These are phyloP conservation scores for Papilio polytes DNA, from an alignment of 1,140 invertebrate genomes.

Conservation along the genomic window DNA sequence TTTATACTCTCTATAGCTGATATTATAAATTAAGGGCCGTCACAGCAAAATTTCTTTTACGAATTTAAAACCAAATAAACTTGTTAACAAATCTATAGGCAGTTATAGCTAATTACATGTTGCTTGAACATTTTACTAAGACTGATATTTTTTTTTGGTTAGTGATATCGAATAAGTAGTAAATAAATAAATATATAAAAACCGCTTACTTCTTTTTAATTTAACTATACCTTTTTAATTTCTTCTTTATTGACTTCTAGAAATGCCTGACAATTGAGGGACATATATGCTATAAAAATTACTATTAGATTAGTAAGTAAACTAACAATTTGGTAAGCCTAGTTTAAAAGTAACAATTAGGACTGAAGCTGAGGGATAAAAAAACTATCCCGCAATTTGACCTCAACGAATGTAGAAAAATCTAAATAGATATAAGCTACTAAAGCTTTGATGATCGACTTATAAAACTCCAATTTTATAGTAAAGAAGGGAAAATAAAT, in stretches of 20 bases:
- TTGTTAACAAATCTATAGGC: neutral
- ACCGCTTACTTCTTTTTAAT: neutral
- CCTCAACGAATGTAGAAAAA: too few species aligned
- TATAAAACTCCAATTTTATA: neutral
- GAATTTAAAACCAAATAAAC: too few species aligned
- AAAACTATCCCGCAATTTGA: too few species aligned
- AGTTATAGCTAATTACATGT: neutral
- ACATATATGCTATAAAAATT: too few species aligned
- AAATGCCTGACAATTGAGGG: too few species aligned
- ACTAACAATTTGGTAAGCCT: too few species aligned
- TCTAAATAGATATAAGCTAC: neutral
- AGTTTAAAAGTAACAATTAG: too few species aligned
- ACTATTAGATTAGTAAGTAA: too few species aligned
- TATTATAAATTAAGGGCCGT: too few species aligned
- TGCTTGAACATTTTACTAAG: conserved; percentile 10
- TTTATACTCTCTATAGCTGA: too few species aligned
- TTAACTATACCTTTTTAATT: neutral
- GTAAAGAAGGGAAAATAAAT: neutral
- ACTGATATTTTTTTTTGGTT: conserved; percentile 30
- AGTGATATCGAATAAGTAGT: conserved; percentile 27
- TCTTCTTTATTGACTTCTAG: neutral
- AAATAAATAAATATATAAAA: neutral
- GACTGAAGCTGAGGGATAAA: too few species aligned
- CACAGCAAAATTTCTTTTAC: too few species aligned
- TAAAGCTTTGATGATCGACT: neutral